These are phyloP conservation scores for Panagrolaimus sp. DNA, from an alignment of 1,140 invertebrate genomes.

Conservation along the genomic window DNA sequence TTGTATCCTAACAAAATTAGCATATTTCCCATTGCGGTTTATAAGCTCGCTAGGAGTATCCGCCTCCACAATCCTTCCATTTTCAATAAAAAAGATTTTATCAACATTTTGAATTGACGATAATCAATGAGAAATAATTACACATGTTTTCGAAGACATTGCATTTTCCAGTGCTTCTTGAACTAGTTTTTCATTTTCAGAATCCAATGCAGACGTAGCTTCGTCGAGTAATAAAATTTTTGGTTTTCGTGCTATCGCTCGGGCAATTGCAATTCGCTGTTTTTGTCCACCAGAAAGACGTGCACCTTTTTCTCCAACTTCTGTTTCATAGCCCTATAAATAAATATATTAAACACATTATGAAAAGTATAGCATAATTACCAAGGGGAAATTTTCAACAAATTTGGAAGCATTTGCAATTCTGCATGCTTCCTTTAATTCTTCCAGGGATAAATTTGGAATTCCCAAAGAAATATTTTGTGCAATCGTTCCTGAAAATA, in stretches of 20 bases:
- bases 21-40: neutral
- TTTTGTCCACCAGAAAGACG: constrained; percentile 28
- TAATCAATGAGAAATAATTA: constrained; percentile 62
- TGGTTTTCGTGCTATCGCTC: constrained; percentile 71
- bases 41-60: constrained; percentile 57
- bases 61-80: constrained; percentile 59
- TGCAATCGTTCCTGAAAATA: constrained; percentile 77
- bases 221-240: constrained; percentile 93
- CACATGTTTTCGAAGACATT: constrained; percentile 58
- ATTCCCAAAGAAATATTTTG: constrained; percentile 80
- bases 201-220: constrained; percentile 90
- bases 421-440: constrained; percentile 74
- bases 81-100: constrained; percentile 58
- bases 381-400: constrained; percentile 70
- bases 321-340: constrained; percentile 27
- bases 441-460: constrained; percentile 66
- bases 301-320: constrained; percentile 64
- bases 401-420: constrained; percentile 80
- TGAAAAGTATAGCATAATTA: constrained; percentile 57
- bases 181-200: constrained; percentile 73
- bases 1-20: neutral
- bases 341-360: neutral
- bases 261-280: neutral
- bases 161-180: constrained; percentile 24
- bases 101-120: constrained; percentile 59